phyloP scores from a whole-genome alignment of 2,113 vertebrate genomes.

The Cochlearius cochlearius region DNA sequence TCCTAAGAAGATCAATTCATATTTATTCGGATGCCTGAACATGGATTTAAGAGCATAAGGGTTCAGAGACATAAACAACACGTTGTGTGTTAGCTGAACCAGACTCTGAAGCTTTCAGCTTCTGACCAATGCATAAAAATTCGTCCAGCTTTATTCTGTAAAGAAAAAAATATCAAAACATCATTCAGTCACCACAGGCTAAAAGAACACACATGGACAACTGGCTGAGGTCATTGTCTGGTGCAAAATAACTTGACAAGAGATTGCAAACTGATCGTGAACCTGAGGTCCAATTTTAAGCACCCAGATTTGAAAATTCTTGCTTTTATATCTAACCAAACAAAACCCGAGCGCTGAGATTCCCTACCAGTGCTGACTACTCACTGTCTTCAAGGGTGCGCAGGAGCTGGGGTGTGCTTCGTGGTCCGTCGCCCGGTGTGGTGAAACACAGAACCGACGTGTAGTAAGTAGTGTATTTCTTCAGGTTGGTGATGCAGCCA shows the following conservation, averaged over 20 bases:
- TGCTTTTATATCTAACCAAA: not conserved
- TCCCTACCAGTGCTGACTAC: slow-evolving; percentile 32
- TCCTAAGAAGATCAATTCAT: not conserved
- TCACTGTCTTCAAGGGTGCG: slow-evolving; percentile 92
- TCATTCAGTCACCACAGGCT: not conserved
- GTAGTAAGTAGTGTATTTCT: slow-evolving; percentile 89
- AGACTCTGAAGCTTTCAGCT: not conserved
- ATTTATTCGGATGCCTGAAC: not conserved
- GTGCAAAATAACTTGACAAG: not conserved
- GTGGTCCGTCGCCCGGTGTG: slow-evolving; percentile 90
- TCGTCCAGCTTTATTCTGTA: not conserved
- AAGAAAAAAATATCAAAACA: not conserved
- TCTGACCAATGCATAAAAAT: not conserved
- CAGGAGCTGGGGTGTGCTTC: slow-evolving; percentile 80
- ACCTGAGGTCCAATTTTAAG: not conserved
- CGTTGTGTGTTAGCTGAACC: not conserved
- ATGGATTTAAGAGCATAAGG: not conserved
- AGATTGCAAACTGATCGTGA: not conserved
- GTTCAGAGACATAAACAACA: not conserved
- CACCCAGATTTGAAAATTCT: not conserved
- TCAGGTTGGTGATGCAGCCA: slow-evolving; percentile 83
- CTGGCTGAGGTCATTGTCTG: not conserved
- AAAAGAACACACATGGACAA: not conserved
- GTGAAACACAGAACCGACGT: slow-evolving; percentile 91
- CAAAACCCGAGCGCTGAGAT: not conserved